A percentile compares a stretch with the other conserved stretches of the same genome.
Evolutionary conservation across 2,797 vertebrate genomes (phyloP).

Genomic region (Triplophysa yarkandensis): DNA sequence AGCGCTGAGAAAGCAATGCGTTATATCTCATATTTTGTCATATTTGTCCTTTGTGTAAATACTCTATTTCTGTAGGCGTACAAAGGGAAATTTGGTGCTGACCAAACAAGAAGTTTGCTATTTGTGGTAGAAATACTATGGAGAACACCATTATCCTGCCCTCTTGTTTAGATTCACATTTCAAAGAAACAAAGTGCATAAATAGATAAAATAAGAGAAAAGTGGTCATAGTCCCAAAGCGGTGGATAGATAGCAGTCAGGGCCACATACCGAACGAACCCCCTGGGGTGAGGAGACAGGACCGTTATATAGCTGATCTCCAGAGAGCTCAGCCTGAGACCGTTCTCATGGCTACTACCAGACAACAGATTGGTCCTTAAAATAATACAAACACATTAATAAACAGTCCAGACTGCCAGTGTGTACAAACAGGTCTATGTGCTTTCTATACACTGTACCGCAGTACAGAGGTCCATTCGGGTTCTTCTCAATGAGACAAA

Average conservation of each 20-base stretch:
- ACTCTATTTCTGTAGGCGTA: not conserved
- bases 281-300: conserved; percentile 51
- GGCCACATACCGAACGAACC: conserved; percentile 61
- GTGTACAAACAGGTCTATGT: conserved; percentile 14
- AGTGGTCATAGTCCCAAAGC: conserved; percentile 52
- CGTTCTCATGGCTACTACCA: conserved; percentile 57
- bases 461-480: not conserved
- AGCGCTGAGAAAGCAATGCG: not conserved
- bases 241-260: conserved; percentile 50
- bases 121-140: no score
- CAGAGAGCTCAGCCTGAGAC: conserved; percentile 52
- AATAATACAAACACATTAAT: conserved; percentile 24
- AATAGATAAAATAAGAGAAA: conserved; percentile 53
- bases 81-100: no score
- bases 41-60: not conserved
- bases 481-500: conserved; percentile 8
- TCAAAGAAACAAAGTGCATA: conserved; percentile 43
- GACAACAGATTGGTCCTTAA: conserved; percentile 37
- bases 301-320: conserved; percentile 54
- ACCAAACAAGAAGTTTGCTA: no score
- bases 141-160: not conserved
- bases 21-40: not conserved
- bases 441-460: conserved; percentile 19
- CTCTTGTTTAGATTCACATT: conserved; percentile 35
- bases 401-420: conserved; percentile 7